A percentile compares a stretch with the other conserved stretches of the same genome.
Evolutionary conservation across 1,140 invertebrate genomes (phyloP).

Genomic region (Contarinia nasturtii): DNA sequence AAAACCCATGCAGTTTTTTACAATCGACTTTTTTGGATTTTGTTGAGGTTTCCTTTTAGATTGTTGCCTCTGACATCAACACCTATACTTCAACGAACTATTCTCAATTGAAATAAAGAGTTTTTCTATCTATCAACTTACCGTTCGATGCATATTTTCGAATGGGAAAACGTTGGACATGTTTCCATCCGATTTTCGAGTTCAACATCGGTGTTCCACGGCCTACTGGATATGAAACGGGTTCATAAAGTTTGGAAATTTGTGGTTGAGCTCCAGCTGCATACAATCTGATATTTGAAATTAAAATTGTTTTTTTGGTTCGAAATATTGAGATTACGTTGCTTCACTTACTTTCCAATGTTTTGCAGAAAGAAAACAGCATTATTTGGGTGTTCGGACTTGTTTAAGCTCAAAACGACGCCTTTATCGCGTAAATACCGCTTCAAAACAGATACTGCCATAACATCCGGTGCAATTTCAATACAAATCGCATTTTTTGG

Average conservation of each 20-base stretch:
- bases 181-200: constrained; percentile 79
- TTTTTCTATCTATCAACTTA: no score
- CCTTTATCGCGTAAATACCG: constrained; percentile 42
- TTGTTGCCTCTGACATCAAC: neutral
- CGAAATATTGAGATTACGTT: neutral
- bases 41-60: constrained; percentile 1
- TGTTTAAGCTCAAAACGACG: constrained; percentile 59
- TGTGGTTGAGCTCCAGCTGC: constrained; percentile 58
- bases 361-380: constrained; percentile 44
- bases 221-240: constrained; percentile 67
- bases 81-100: no score
- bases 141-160: constrained; percentile 40
- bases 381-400: constrained; percentile 47
- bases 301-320: neutral
- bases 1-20: no score
- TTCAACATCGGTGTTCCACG: constrained; percentile 73
- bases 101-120: no score
- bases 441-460: constrained; percentile 74
- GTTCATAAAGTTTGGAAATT: constrained; percentile 50
- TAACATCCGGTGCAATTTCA: constrained; percentile 80
- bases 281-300: constrained; percentile 38
- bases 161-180: constrained; percentile 58
- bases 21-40: no score
- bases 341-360: constrained; percentile 46
- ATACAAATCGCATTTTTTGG: constrained; percentile 82